Percentiles rank a stretch among this genome's conserved stretches.
phyloP scores from a whole-genome alignment of 2,113 vertebrate species.

The Leiothrix lutea region DNA sequence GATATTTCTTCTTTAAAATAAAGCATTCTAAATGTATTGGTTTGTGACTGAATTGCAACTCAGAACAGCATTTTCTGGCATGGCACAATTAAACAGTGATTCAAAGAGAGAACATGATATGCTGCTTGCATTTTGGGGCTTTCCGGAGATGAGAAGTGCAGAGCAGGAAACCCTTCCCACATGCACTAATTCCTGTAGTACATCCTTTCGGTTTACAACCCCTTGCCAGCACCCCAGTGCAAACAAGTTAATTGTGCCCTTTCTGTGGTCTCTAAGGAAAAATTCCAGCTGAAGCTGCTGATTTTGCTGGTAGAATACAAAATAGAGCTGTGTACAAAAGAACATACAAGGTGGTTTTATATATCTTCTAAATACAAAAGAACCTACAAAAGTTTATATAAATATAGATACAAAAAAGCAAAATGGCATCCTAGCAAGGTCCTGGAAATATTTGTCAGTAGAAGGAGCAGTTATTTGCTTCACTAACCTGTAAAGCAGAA shows the following conservation, averaged over 20 bases:
- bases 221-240: background rate
- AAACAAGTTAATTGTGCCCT: background rate
- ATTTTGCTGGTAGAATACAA: background rate
- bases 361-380: background rate
- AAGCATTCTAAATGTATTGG: background rate
- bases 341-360: background rate
- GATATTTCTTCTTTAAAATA: background rate
- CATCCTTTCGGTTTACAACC: background rate
- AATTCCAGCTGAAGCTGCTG: background rate
- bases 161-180: background rate
- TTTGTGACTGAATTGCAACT: background rate
- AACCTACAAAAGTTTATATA: background rate
- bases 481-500: background rate
- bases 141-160: background rate
- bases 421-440: background rate
- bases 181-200: background rate
- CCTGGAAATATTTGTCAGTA: background rate
- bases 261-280: background rate
- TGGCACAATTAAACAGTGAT: background rate
- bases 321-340: background rate
- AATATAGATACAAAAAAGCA: background rate
- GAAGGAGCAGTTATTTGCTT: background rate
- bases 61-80: background rate
- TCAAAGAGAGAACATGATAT: background rate
- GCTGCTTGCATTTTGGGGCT: background rate